Conservation (phyloP, 2,888 invertebrate species). For the Noctua pronuba region DNA sequence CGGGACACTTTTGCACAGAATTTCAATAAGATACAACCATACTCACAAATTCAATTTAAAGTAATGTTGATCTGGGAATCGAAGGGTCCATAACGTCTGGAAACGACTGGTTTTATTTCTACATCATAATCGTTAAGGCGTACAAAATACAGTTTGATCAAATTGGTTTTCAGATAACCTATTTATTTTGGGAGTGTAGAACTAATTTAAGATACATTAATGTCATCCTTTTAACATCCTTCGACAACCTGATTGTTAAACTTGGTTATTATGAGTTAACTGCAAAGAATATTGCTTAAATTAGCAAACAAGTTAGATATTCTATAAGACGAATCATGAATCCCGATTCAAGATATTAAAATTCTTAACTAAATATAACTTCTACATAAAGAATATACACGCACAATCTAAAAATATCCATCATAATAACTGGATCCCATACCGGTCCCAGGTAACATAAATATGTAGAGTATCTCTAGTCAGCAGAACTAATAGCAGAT, state of each 20-base stretch:
- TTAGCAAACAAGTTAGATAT: neutral
- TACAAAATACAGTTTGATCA: neutral
- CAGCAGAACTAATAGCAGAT: constrained; percentile 73
- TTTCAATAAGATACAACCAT: constrained; percentile 66
- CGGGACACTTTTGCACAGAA: constrained; percentile 72
- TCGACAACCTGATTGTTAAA: neutral
- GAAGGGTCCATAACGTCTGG: neutral
- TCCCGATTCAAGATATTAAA: constrained; percentile 9
- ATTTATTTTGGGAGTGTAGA: neutral
- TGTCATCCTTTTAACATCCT: neutral
- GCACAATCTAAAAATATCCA: constrained; percentile 54
- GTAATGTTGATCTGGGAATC: constrained; percentile 26
- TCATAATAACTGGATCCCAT: constrained; percentile 54
- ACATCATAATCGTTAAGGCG: neutral
- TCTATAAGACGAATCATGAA: neutral
- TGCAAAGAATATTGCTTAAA: neutral
- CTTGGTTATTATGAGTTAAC: neutral
- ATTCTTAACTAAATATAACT: constrained; percentile 38
- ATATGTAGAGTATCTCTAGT: constrained; percentile 67
- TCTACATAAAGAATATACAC: constrained; percentile 13
- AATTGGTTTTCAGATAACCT: constrained; percentile 1
- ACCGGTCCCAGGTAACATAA: constrained; percentile 57
- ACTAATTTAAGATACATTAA: neutral
- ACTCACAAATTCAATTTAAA: constrained; percentile 43
- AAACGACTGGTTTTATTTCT: constrained; percentile 3